These are phyloP conservation scores for Tenrec ecaudatus DNA, from an alignment of 2,113 vertebrate genomes.

Conservation along the genomic window DNA sequence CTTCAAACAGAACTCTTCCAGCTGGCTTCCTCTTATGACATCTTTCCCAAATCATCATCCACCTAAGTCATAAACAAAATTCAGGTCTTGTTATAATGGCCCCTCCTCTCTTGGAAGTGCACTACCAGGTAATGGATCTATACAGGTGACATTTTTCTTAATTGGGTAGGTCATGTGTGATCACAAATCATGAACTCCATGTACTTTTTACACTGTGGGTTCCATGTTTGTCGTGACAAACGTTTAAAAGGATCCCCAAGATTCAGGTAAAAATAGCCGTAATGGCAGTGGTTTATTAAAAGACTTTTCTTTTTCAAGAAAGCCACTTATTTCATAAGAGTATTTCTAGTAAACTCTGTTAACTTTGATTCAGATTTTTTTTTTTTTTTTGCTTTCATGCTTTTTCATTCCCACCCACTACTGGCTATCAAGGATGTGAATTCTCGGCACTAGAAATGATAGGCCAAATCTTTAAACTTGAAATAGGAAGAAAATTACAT, in stretches of 20 bases:
- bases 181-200: background rate
- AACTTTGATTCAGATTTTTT: background rate
- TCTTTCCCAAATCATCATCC: background rate
- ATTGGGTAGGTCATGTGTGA: background rate
- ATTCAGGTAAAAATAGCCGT: background rate
- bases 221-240: slow-evolving; percentile 6
- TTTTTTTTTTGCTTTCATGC: no score
- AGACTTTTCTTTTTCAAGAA: background rate
- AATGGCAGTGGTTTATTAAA: slow-evolving; percentile 30
- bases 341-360: slow-evolving; percentile 17
- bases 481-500: slow-evolving; percentile 17
- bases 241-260: background rate
- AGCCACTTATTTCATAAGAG: slow-evolving; percentile 27
- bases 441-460: slow-evolving; percentile 51
- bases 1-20: background rate
- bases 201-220: background rate
- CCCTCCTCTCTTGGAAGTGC: slow-evolving; percentile 24
- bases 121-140: background rate
- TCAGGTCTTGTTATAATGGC: background rate
- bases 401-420: background rate
- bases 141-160: background rate
- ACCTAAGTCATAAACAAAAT: background rate
- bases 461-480: slow-evolving; percentile 46
- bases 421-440: slow-evolving; percentile 2
- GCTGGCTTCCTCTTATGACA: background rate